phyloP scores from a whole-genome alignment of 1,140 invertebrate genomes.

The Metopolophium dirhodum region DNA sequence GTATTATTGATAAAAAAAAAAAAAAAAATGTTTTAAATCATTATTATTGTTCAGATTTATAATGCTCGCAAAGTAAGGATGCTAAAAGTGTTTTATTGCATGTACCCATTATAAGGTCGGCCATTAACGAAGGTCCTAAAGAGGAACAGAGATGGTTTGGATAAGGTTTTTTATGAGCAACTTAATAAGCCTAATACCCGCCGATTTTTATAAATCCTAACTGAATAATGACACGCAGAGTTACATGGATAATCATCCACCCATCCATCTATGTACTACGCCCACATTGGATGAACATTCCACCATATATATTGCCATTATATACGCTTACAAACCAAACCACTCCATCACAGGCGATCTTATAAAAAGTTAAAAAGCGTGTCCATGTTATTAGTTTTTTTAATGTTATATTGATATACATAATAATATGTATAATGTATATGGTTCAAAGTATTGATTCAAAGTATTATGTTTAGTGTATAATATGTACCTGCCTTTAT shows the following conservation, averaged over 20 bases:
- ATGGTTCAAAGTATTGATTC: neutral
- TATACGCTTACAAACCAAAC: neutral
- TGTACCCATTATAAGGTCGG: neutral
- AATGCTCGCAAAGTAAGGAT: neutral
- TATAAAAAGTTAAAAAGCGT: slow-evolving; percentile 7
- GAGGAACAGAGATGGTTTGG: neutral
- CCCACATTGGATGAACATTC: neutral
- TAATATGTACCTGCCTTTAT: too few species aligned
- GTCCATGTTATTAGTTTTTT: neutral
- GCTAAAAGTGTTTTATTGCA: neutral
- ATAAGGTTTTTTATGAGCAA: neutral
- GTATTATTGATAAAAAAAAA: too few species aligned
- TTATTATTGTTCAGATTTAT: neutral
- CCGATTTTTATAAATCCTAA: neutral
- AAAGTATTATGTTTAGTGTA: neutral
- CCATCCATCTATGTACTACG: neutral
- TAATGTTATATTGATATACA: neutral
- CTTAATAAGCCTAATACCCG: neutral
- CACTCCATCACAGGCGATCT: neutral
- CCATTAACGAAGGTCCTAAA: slow-evolving; percentile 23
- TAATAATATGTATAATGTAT: neutral
- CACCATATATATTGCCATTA: neutral
- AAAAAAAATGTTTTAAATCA: neutral
- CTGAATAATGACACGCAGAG: neutral
- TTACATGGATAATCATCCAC: neutral